These are phyloP conservation scores for Murina feae DNA, from an alignment of 2,113 vertebrate species.

Conservation along the genomic window DNA sequence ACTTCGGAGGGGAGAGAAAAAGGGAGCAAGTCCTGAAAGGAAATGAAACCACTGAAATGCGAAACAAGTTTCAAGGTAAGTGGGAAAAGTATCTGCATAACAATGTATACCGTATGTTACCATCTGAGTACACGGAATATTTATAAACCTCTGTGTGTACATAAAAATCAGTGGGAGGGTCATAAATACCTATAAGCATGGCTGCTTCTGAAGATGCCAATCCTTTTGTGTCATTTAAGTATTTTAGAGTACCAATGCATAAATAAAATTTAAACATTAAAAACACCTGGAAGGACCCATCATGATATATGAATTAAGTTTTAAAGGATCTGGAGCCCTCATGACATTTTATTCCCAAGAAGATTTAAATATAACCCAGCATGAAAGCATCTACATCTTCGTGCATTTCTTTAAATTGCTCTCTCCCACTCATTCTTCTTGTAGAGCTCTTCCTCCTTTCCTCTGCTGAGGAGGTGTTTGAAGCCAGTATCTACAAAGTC, in stretches of 20 bases:
- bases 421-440: neutral
- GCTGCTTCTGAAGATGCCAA: neutral
- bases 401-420: neutral
- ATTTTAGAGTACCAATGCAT: neutral
- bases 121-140: neutral
- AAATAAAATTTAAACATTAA: neutral
- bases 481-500: neutral
- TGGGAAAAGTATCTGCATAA: neutral
- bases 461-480: neutral
- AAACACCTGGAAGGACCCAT: neutral
- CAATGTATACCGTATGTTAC: neutral
- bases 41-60: neutral
- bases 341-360: neutral
- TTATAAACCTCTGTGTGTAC: neutral
- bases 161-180: neutral
- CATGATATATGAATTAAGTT: neutral
- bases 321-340: neutral
- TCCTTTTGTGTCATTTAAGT: neutral
- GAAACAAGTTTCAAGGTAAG: neutral
- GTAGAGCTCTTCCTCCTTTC: neutral
- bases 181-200: neutral
- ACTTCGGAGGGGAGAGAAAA: neutral
- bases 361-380: neutral
- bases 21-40: neutral
- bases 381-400: neutral